phyloP scores from a whole-genome alignment of 2,113 vertebrate genomes.

The Melanostigma gelatinosum region DNA sequence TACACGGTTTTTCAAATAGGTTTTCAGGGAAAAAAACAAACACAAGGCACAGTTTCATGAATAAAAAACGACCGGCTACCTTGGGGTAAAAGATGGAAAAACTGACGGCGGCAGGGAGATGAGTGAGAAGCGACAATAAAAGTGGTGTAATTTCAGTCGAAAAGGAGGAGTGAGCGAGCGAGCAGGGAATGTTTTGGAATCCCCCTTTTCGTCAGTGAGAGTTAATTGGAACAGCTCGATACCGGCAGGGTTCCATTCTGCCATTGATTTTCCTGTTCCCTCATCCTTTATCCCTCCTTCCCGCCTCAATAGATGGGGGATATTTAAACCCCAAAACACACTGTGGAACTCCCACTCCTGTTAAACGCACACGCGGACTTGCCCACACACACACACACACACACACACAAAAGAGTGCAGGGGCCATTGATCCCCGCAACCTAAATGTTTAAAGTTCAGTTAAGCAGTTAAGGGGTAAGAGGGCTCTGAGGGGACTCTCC shows the following conservation, averaged over 20 bases:
- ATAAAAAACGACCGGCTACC: constrained; percentile 64
- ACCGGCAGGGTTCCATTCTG: constrained; percentile 87
- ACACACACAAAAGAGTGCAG: constrained; percentile 79
- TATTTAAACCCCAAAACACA: constrained; percentile 81
- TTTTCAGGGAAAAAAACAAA: constrained; percentile 47
- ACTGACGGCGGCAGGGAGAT: constrained; percentile 68
- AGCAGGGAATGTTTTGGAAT: constrained; percentile 80
- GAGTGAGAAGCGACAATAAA: constrained; percentile 71
- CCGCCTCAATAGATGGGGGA: constrained; percentile 79
- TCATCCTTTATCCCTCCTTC: constrained; percentile 80
- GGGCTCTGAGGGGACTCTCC: constrained; percentile 93
- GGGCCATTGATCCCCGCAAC: constrained; percentile 94
- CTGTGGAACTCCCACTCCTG: constrained; percentile 77
- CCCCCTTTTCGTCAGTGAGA: constrained; percentile 78
- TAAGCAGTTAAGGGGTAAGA: constrained; percentile 98
- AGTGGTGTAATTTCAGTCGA: constrained; percentile 72
- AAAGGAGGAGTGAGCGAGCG: constrained; percentile 62
- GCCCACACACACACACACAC: constrained; percentile 47
- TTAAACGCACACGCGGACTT: constrained; percentile 64
- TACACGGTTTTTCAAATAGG: constrained; percentile 67
- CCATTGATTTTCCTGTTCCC: constrained; percentile 84
- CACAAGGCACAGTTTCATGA: constrained; percentile 52
- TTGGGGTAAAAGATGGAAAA: constrained; percentile 70
- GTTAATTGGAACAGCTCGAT: constrained; percentile 88
- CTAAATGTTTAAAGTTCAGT: constrained; percentile 98